Base-by-base conservation (phyloP, 2,888 invertebrate species). In the Pseudococcus viburni region DNA sequence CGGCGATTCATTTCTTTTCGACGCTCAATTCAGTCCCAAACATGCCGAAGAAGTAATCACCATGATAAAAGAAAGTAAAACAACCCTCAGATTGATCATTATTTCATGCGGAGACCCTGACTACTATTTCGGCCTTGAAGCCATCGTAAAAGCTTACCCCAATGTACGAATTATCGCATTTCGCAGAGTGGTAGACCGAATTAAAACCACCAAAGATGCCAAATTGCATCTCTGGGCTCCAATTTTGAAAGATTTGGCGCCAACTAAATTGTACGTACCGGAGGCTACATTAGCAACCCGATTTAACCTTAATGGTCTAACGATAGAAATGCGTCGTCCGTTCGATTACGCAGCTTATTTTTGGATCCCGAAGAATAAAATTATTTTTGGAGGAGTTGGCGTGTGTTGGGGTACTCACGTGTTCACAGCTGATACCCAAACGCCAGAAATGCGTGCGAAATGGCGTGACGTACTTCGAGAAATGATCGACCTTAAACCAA, bases 51-150 rank as follows among this genome's bases (percentile, higher is more conserved):
- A 80, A 0, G 39, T 80, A 5, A 4, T 80, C 15, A 39, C 33
- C 7, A 33, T 80, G 39, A 33, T 80, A 0, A 39, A 80, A 33
- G 11, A 15, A 8, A 33, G 11, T 19, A 12, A 19, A 12, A 80
- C 15, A n/a, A 3, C 7, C 0, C 80, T 39, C 39, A 80, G 0
- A 0, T n/a, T 12, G 15, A 42, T 80, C 80, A 17, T 42, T 39
- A 12, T 80, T 19, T 39, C 39, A n/a, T n/a, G 39, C 80, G 80
- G 80, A 1, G 80, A 80, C 42, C 80, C 80, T 0, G 80, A 80
- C 42, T 80, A 33, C 39, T 80, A 80, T 19, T 80, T 80, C 80
- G 80, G 80, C 7, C 33, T 42, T 19, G 39, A 80, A 15, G 39
- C 42, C 17, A 80, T 80, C 80, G 8, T n/a, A 9, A 4, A 80